Evolutionary conservation across 2,113 vertebrate species (phyloP).

Genomic region (Sylvicapra grimmia): DNA sequence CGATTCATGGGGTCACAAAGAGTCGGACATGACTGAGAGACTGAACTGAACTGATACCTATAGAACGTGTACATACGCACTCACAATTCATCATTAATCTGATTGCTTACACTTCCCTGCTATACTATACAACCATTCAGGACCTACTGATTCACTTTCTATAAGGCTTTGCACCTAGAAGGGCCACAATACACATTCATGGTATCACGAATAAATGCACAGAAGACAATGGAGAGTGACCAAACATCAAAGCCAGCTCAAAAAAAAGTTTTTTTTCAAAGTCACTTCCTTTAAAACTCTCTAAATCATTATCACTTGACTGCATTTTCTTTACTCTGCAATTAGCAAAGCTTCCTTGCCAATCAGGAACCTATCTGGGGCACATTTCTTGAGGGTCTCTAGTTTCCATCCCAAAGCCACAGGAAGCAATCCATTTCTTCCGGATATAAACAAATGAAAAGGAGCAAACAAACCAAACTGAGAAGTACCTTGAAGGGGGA

Average conservation of each 20-base stretch:
- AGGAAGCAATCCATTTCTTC: not conserved
- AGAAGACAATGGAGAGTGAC: not conserved
- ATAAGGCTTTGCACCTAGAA: not conserved
- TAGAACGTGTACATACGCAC: not conserved
- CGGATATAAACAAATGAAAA: not conserved
- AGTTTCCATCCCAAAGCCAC: not conserved
- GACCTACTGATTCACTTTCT: not conserved
- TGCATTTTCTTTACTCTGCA: not conserved
- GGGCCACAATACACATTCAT: no score
- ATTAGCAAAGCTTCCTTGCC: not conserved
- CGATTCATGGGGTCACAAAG: no score
- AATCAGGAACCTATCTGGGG: not conserved
- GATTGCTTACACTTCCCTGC: not conserved
- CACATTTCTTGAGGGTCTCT: not conserved
- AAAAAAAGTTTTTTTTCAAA: not conserved
- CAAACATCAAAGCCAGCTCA: not conserved
- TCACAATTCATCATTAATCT: not conserved
- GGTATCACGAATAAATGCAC: not conserved
- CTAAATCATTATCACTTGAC: not conserved
- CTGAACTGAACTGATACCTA: no score
- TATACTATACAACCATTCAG: not conserved
- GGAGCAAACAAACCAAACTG: not conserved
- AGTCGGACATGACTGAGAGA: no score
- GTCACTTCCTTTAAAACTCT: not conserved
- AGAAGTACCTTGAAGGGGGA: not conserved